These are phyloP conservation scores for Agonopterix arenella DNA, from an alignment of 2,888 invertebrate species.

Conservation along the genomic window DNA sequence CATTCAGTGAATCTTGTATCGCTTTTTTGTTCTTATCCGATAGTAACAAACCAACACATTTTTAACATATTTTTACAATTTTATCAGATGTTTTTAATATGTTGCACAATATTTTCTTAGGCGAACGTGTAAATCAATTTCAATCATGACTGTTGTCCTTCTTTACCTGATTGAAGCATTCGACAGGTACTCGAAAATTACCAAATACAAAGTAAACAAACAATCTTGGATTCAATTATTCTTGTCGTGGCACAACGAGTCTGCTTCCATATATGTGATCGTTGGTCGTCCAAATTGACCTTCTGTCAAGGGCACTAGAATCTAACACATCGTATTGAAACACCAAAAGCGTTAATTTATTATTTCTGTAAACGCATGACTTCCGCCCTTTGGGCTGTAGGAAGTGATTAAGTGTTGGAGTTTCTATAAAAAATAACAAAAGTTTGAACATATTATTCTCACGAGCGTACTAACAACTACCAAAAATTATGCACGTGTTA, in stretches of 20 bases:
- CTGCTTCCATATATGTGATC: constrained; percentile 33
- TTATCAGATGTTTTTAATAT: too few species aligned
- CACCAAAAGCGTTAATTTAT: constrained; percentile 61
- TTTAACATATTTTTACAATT: too few species aligned
- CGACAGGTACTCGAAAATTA: constrained; percentile 59
- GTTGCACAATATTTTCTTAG: too few species aligned
- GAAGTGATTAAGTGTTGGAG: constrained; percentile 66
- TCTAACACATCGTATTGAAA: constrained; percentile 47
- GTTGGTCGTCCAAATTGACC: constrained; percentile 49
- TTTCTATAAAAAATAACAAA: constrained; percentile 61
- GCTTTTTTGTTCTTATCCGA: too few species aligned
- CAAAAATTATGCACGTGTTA: constrained; percentile 36
- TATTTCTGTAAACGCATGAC: constrained; percentile 64
- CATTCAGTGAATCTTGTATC: too few species aligned
- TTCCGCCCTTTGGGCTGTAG: constrained; percentile 72
- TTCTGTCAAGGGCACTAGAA: constrained; percentile 54
- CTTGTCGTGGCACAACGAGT: constrained; percentile 50
- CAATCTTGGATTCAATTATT: constrained; percentile 38
- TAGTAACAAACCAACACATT: too few species aligned
- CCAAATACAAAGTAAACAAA: constrained; percentile 60
- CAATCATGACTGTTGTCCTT: constrained; percentile 37
- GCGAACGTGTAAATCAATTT: background rate
- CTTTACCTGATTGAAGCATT: constrained; percentile 52
- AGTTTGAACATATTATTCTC: constrained; percentile 56
- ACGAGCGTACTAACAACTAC: constrained; percentile 49